Percentiles rank a stretch among this genome's conserved stretches.
Conservation (phyloP, 2,113 vertebrate genomes). For the Trichomycterus rosablanca region DNA sequence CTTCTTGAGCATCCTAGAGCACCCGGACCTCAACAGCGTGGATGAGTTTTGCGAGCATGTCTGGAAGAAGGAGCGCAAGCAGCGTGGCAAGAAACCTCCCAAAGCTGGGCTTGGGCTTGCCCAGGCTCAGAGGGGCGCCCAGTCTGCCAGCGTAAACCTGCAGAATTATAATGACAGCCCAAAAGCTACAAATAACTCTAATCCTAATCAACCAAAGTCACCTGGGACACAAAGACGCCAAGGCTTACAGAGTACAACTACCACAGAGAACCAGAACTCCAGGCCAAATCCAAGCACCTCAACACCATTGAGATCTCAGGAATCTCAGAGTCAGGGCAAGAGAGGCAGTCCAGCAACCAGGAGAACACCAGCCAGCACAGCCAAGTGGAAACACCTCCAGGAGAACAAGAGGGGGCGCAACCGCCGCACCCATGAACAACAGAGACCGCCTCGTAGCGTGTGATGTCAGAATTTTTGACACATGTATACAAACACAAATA, state of each 20-base stretch:
- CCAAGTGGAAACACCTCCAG: conserved; percentile 95
- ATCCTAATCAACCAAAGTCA: conserved; percentile 32
- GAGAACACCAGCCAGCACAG: conserved; percentile 67
- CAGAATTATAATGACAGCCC: conserved; percentile 44
- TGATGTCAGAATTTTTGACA: conserved; percentile 65
- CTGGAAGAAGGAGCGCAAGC: conserved; percentile 95
- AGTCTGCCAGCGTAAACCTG: conserved; percentile 38
- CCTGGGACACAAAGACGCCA: conserved; percentile 28
- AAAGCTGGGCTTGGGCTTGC: conserved; percentile 35
- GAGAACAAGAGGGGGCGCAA: conserved; percentile 97
- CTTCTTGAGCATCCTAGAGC: conserved; percentile 93
- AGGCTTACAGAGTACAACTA: conserved; percentile 16
- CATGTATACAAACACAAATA: neutral
- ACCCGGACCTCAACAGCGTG: conserved; percentile 94
- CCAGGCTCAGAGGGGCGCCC: conserved; percentile 41
- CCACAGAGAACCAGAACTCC: conserved; percentile 23
- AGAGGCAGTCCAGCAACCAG: conserved; percentile 33
- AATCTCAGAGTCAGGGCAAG: conserved; percentile 46
- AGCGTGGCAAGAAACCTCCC: conserved; percentile 75
- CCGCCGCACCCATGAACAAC: conserved; percentile 96
- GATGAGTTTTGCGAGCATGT: conserved; percentile 97
- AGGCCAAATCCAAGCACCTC: conserved; percentile 30
- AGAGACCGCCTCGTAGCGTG: conserved; percentile 95
- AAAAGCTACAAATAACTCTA: conserved; percentile 41
- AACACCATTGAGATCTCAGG: conserved; percentile 24